Percentiles rank a stretch among this genome's conserved stretches.
Evolutionary conservation across 2,888 invertebrate species (phyloP).

Genomic region (Sympetrum striolatum): DNA sequence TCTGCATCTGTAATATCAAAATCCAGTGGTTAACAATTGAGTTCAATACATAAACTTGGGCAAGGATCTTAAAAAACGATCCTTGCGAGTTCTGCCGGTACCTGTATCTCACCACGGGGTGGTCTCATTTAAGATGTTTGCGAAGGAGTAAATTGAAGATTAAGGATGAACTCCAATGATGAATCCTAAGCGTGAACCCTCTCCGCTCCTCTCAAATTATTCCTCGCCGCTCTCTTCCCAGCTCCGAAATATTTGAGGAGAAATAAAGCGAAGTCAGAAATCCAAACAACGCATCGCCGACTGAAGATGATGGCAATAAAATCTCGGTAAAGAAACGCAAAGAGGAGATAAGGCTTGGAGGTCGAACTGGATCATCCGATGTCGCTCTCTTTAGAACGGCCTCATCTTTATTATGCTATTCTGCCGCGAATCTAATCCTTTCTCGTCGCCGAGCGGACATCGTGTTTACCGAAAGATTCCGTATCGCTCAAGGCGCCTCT

Average conservation of each 20-base stretch:
- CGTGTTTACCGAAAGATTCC: constrained; percentile 2
- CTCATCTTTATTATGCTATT: neutral
- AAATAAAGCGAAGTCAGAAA: neutral
- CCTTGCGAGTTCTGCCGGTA: no score
- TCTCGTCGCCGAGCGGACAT: neutral
- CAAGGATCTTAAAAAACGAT: no score
- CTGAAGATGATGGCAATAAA: neutral
- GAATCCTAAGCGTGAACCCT: neutral
- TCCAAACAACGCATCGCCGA: neutral
- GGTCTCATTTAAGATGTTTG: no score
- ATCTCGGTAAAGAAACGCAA: neutral
- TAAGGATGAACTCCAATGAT: no score
- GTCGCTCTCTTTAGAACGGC: neutral
- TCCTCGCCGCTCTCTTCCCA: neutral
- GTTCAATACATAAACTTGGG: no score
- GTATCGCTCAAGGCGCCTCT: neutral
- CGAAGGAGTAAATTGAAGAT: no score
- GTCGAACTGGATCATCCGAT: no score
- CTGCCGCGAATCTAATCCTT: neutral
- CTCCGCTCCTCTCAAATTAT: neutral
- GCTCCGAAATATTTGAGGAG: neutral
- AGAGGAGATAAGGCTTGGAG: no score
- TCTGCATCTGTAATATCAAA: no score
- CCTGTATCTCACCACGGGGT: no score
- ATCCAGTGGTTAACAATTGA: no score